Percentiles rank a stretch among this genome's conserved stretches.
Conservation (phyloP, 2,797 vertebrate genomes). For the Sarcophilus harrisii region DNA sequence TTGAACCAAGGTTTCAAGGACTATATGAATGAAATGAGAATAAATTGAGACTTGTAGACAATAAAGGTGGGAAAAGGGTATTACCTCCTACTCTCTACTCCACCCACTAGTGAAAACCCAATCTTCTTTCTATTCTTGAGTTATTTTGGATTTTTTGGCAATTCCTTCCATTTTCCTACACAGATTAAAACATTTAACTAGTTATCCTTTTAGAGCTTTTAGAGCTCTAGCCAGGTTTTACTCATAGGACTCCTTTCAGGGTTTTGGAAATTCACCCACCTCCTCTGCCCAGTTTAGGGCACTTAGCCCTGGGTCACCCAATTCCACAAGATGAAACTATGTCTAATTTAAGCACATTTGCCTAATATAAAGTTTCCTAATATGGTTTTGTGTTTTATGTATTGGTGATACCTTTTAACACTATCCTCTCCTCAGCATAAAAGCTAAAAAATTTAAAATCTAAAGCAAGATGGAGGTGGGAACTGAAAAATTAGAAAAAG, state of each 20-base stretch:
- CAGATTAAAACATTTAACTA: constrained; percentile 72
- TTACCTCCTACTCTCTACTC: constrained; percentile 14
- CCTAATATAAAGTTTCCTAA: constrained; percentile 22
- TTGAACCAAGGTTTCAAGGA: constrained; percentile 77
- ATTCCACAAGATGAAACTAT: neutral
- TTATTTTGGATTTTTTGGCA: constrained; percentile 68
- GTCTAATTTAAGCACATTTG: neutral
- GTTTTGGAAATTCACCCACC: constrained; percentile 33
- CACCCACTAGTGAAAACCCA: constrained; percentile 63
- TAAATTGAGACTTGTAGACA: constrained; percentile 73
- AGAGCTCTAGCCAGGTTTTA: constrained; percentile 64
- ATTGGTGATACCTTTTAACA: neutral
- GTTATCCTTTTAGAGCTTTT: constrained; percentile 53
- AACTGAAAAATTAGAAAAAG: neutral
- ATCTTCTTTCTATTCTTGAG: constrained; percentile 69
- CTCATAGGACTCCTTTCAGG: constrained; percentile 56
- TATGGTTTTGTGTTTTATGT: neutral
- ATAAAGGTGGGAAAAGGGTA: constrained; percentile 68
- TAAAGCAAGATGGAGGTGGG: neutral
- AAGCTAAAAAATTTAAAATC: neutral
- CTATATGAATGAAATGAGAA: constrained; percentile 80
- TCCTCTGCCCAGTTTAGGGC: constrained; percentile 13
- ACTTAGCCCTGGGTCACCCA: constrained; percentile 28
- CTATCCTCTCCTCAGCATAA: neutral
- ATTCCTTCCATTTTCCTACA: constrained; percentile 66